A percentile compares a stretch with the other conserved stretches of the same genome.
Evolutionary conservation across 53 echinoderm and acorn worm genomes (phyloP).

Genomic region (Luidia sarsii): DNA sequence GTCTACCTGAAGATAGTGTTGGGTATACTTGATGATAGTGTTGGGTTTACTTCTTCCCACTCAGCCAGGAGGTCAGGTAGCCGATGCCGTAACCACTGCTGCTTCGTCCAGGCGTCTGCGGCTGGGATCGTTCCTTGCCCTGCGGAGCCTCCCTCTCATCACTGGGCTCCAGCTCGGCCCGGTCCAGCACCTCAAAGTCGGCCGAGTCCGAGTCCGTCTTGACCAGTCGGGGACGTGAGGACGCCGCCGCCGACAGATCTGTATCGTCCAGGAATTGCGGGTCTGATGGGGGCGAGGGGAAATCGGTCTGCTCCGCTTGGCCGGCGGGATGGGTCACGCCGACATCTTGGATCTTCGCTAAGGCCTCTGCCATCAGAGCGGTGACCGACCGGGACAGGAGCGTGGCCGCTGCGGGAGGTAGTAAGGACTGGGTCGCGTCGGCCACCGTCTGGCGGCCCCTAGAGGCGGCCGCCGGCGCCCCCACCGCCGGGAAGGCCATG

Average conservation of each 20-base stretch:
- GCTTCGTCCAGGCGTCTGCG: neutral
- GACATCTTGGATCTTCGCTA: slow-evolving; percentile 45
- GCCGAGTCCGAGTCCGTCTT: slow-evolving; percentile 74
- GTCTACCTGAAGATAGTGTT: neutral
- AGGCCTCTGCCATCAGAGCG: slow-evolving; percentile 69
- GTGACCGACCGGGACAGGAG: slow-evolving; percentile 84
- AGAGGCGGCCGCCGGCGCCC: slow-evolving; percentile 7
- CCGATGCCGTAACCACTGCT: slow-evolving; percentile 45
- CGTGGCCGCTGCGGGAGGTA: slow-evolving; percentile 74
- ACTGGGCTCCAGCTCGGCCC: slow-evolving; percentile 60
- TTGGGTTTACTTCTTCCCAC: slow-evolving; percentile 23
- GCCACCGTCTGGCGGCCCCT: neutral
- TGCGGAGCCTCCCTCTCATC: slow-evolving; percentile 41
- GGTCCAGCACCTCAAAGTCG: slow-evolving; percentile 91
- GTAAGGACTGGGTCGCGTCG: neutral
- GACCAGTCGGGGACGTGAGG: slow-evolving; percentile 26
- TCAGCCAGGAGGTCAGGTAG: slow-evolving; percentile 40
- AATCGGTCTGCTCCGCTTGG: slow-evolving; percentile 32
- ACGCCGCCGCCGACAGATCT: neutral
- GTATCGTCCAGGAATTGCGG: neutral
- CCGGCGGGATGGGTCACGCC: too few species aligned
- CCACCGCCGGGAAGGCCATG: slow-evolving; percentile 48
- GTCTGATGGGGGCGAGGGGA: slow-evolving; percentile 18
- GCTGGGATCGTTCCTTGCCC: slow-evolving; percentile 15
- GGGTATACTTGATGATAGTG: neutral